Base-by-base conservation (phyloP, 2,888 invertebrate genomes). In the Heteromurus nitidus region DNA sequence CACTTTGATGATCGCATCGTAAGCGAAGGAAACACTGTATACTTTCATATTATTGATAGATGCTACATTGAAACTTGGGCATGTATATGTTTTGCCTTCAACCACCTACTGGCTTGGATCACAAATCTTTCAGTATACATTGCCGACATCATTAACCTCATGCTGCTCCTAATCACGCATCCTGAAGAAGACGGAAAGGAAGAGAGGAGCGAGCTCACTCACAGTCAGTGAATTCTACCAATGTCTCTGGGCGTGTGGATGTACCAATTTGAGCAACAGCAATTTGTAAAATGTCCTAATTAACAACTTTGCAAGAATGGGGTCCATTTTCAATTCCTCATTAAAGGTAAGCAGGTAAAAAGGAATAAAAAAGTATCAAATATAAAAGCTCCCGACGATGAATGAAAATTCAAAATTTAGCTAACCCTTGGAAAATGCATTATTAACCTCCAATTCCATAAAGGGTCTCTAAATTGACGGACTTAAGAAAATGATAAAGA, bases 121-220 rank as follows among this genome's bases (percentile, higher is more conserved):
- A 79, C 79, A 79, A 79, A 79, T 79, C 79, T 79, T 79, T 79
- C 79, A 79, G 79, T 70, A 65, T 55, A 70, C 53, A 79, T 79
- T 79, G 64, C 79, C 79, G 70, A 79, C 79, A 72, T 79, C 79
- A 79, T 79, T 79, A 79, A 72, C 79, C 79, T 70, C 79, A 79
- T 79, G 79, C 79, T 79, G 79, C 79, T 79, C 55, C 53, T 65
- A 72, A 72, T 79, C 79, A 79, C 70, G 79, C 70, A 79, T 79
- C 64, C 28, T 68, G 26, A 72, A 26, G 62, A 24, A 44, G 50
- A 77, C 60, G 30, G 28, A 69, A 62, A 50, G 69, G 42, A 31
- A 31, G 47, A 44, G n/a, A n/a, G n/a, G n/a, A n/a, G n/a, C n/a
- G n/a, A n/a, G n/a, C n/a, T n/a, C n/a, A n/a, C n/a, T n/a, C n/a